These are phyloP conservation scores for Cyclopterus lumpus DNA, from an alignment of 2,797 vertebrate species.

Conservation along the genomic window DNA sequence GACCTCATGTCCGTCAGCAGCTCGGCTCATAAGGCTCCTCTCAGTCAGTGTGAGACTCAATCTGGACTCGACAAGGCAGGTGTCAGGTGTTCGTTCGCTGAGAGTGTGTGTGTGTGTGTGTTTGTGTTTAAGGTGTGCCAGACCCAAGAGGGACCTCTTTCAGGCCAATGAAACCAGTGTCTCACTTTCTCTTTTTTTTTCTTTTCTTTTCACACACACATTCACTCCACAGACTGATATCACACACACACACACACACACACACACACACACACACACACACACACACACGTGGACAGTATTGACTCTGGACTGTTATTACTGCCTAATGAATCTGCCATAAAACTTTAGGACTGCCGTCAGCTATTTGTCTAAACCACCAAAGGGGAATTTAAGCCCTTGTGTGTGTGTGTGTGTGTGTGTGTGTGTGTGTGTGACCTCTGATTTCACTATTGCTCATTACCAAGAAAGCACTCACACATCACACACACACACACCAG, in stretches of 20 bases:
- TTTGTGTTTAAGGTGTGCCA: conserved; percentile 9
- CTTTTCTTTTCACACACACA: neutral
- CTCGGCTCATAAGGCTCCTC: conserved; percentile 31
- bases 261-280: too few species aligned
- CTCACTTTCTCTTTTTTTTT: neutral
- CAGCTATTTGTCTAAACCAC: conserved; percentile 9
- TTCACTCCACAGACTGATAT: neutral
- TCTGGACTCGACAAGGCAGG: conserved; percentile 55
- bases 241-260: neutral
- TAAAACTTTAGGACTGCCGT: conserved; percentile 22
- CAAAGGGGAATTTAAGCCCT: neutral
- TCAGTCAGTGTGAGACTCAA: conserved; percentile 50
- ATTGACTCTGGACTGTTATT: conserved; percentile 30
- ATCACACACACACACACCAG: neutral
- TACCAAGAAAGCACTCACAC: too few species aligned
- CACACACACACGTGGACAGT: conserved; percentile 1
- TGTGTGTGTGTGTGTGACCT: neutral
- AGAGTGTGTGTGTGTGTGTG: conserved; percentile 30
- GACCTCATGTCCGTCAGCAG: conserved; percentile 63
- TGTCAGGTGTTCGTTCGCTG: conserved; percentile 49
- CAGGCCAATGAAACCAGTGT: neutral
- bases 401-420: neutral
- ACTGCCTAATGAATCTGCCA: conserved; percentile 38
- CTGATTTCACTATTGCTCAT: too few species aligned
- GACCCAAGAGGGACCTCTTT: neutral